Conservation (phyloP, 1,140 invertebrate species). For the Philaenus spumarius region DNA sequence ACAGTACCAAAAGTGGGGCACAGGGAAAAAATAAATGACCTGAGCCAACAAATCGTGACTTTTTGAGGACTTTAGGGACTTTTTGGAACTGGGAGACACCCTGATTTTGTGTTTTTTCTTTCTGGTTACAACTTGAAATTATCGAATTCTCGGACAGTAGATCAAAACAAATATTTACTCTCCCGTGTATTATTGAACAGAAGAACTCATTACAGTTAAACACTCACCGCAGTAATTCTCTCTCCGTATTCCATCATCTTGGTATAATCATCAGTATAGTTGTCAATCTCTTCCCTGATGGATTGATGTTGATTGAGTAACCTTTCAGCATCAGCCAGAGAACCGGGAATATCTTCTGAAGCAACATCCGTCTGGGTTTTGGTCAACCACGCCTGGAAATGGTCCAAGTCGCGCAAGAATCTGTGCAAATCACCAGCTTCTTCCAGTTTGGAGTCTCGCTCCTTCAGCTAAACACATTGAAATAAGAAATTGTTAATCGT, state of each 20-base stretch:
- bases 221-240: slow-evolving; percentile 73
- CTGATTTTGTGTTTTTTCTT: too few relatives aligned
- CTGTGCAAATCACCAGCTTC: slow-evolving; percentile 97
- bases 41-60: too few relatives aligned
- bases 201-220: neutral
- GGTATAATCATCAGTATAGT: slow-evolving; percentile 95
- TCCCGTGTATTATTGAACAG: too few relatives aligned
- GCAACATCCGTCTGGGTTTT: slow-evolving; percentile 97
- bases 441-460: slow-evolving; percentile 95
- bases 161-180: too few relatives aligned
- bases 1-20: too few relatives aligned
- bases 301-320: slow-evolving; percentile 94
- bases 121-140: too few relatives aligned
- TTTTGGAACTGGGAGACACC: too few relatives aligned
- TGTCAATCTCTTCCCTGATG: slow-evolving; percentile 98
- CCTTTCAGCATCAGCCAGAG: slow-evolving; percentile 93
- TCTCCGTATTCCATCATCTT: slow-evolving; percentile 99
- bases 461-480: slow-evolving; percentile 70
- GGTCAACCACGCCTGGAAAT: slow-evolving; percentile 98
- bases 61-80: too few relatives aligned
- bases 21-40: too few relatives aligned
- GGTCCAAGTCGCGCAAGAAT: slow-evolving; percentile 97
- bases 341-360: slow-evolving; percentile 96
- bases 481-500: too few relatives aligned
- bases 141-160: too few relatives aligned